Percentiles rank a stretch among this genome's conserved stretches.
phyloP scores from a whole-genome alignment of 2,113 vertebrate species.

The Psophia crepitans region DNA sequence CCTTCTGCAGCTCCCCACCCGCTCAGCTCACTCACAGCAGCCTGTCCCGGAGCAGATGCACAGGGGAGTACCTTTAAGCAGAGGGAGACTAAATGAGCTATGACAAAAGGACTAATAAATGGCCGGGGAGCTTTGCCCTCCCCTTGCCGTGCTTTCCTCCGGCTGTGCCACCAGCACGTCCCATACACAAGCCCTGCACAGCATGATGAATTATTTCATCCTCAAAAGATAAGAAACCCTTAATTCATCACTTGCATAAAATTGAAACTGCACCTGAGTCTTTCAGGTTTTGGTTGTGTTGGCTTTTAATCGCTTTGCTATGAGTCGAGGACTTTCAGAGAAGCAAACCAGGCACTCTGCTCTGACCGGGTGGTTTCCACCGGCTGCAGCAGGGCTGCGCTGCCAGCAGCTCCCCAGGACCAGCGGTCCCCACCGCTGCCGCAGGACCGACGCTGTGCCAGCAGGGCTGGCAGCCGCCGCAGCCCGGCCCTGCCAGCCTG shows the following conservation, averaged over 20 bases:
- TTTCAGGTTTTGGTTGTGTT: background rate
- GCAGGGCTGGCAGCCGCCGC: background rate
- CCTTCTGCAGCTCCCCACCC: background rate
- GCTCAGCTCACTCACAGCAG: fast-evolving
- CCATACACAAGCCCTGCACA: fast-evolving
- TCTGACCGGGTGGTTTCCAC: background rate
- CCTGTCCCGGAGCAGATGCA: background rate
- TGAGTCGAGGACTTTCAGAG: background rate
- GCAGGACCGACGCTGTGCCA: background rate
- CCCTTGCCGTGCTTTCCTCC: background rate
- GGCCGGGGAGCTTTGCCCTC: background rate
- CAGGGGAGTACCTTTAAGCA: fast-evolving
- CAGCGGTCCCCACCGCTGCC: background rate
- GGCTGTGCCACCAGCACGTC: fast-evolving
- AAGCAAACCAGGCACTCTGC: background rate
- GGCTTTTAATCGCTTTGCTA: background rate
- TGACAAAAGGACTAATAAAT: background rate
- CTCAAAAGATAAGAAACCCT: background rate
- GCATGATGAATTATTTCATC: background rate
- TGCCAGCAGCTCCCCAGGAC: background rate
- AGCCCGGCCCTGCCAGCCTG: background rate
- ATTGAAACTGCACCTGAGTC: background rate
- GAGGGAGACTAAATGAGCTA: background rate
- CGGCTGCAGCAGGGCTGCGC: fast-evolving
- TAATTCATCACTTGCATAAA: background rate